phyloP scores from a whole-genome alignment of 1,140 invertebrate species.

The Conus ventricosus region DNA sequence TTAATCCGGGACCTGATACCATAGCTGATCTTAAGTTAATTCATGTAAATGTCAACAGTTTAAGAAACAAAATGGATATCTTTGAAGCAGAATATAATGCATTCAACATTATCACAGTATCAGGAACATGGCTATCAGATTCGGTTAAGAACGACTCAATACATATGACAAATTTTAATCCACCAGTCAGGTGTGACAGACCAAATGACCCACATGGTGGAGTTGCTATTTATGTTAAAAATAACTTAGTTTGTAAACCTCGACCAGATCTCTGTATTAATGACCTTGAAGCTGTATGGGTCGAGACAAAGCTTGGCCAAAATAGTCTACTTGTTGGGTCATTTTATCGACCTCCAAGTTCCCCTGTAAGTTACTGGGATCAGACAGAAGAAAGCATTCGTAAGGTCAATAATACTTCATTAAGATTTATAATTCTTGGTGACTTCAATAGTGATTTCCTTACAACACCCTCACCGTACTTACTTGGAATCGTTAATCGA shows the following conservation, averaged over 20 bases:
- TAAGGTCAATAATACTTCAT: not conserved
- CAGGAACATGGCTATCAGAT: constrained; percentile 12
- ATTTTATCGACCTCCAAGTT: not conserved
- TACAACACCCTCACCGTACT: not conserved
- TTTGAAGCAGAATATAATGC: constrained; percentile 8
- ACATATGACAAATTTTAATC: not conserved
- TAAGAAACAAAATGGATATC: constrained; percentile 16
- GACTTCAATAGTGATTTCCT: constrained; percentile 12
- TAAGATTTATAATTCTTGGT: constrained; percentile 2
- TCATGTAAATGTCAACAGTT: not conserved
- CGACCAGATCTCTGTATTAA: not conserved
- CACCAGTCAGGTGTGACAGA: not conserved
- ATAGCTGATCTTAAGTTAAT: not conserved
- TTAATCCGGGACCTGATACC: no score
- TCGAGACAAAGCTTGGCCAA: not conserved
- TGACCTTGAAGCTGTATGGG: constrained; percentile 8
- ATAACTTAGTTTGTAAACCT: constrained; percentile 15
- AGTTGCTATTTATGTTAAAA: constrained; percentile 21
- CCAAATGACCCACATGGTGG: not conserved
- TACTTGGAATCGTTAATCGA: not conserved
- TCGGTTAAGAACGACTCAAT: not conserved
- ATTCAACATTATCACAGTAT: constrained; percentile 1
- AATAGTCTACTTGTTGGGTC: not conserved
- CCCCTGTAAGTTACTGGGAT: not conserved
- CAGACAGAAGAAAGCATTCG: not conserved